Base-by-base conservation (phyloP, 2,113 vertebrate genomes). In the Leiothrix lutea region DNA sequence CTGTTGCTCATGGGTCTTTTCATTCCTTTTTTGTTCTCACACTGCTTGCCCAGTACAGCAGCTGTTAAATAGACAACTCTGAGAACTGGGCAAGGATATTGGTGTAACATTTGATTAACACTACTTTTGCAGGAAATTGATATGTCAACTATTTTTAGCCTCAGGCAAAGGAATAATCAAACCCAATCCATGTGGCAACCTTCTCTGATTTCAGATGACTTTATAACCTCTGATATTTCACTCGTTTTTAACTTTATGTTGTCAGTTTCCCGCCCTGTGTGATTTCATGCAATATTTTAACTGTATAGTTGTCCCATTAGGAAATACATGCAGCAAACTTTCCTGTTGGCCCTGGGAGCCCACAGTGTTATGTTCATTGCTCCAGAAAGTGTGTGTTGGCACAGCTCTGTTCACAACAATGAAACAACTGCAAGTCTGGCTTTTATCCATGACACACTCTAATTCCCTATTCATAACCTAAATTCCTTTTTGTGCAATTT, bases 21-120 rank as follows among this genome's bases (percentile, higher is more conserved):
- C 79, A 73, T 88, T 74, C 23, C 78, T 83, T 73, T 50, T 86
- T 23, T 54, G 35, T 96, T 93, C 88, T 95, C 94, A 84, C 84
- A 91, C 51, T 92, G 78, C 91, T 71, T 92, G 81, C 78, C 86
- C 92, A 90, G 9, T 67, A 17, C 70, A 97, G 86, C 96, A 96
- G 92, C 91, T 96, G 96, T 80, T 91, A 69, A 88, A 80, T 7
- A 58, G 66, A 71, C 42, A 90, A 28, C 50, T 73, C 86, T 45
- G 79, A 82, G 83, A 78, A 33, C 56, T 51, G 53, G 70, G 82
- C 61, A 78, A 84, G 50, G 64, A 64, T 89, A 47, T 64, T 84
- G 82, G 35, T 92, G 53, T n/a, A 92, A 26, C 50, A 80, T 92
- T 86, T 77, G 90, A 81, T 88, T 80, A 91, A 85, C 42, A 62